Evolutionary conservation across 2,888 invertebrate genomes (phyloP).

Genomic region (Mythimna lalbum): DNA sequence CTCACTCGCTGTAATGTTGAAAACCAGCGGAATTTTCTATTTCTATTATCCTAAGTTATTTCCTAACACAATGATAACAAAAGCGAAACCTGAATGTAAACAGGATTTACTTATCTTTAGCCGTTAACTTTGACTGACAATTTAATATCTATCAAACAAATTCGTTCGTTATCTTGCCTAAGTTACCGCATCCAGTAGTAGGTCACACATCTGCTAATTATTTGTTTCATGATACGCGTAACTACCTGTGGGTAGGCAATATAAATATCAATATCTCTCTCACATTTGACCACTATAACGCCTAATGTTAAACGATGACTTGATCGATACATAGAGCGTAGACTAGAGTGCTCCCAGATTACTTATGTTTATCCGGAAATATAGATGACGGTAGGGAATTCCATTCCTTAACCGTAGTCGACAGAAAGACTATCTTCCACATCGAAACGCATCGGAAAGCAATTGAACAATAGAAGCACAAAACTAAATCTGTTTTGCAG

Average conservation of each 20-base stretch:
- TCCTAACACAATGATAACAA: not conserved
- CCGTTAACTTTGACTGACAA: slow-evolving; percentile 19
- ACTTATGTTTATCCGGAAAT: not conserved
- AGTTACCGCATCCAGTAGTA: not conserved
- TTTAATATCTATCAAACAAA: slow-evolving; percentile 20
- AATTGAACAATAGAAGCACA: not conserved
- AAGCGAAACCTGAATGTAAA: not conserved
- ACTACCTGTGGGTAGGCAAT: not conserved
- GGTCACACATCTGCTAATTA: not conserved
- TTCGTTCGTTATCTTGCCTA: not conserved
- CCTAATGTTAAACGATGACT: not conserved
- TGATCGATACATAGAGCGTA: not conserved
- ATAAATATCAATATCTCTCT: too few relatives aligned
- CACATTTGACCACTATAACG: not conserved
- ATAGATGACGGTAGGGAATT: not conserved
- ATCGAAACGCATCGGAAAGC: too few relatives aligned
- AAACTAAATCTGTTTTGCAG: not conserved
- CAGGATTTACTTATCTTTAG: slow-evolving; percentile 11
- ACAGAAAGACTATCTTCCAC: too few relatives aligned
- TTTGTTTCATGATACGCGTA: not conserved
- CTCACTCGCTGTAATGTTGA: not conserved
- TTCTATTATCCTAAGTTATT: too few relatives aligned
- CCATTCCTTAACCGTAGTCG: too few relatives aligned
- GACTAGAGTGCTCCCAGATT: not conserved
- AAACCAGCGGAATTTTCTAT: too few relatives aligned